Conservation (phyloP, 2,888 invertebrate genomes). For the Papilio elwesi region DNA sequence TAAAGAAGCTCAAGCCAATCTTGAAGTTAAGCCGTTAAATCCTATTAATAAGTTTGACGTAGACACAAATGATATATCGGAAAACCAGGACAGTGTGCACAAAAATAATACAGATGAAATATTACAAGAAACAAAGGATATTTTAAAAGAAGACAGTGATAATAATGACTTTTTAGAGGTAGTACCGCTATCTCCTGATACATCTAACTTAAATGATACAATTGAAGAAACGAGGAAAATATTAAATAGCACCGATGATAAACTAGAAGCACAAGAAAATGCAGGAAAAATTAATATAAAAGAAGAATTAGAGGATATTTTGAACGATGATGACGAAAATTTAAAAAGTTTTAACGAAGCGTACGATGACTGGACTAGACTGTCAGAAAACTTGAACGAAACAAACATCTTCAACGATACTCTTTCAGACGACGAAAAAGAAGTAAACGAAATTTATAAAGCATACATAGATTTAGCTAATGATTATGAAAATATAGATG, state of each 20-base stretch:
- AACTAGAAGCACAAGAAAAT: constrained; percentile 38
- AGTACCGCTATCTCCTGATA: constrained; percentile 35
- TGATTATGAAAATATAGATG: constrained; percentile 46
- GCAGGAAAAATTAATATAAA: constrained; percentile 24
- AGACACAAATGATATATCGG: constrained; percentile 30
- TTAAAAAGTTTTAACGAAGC: constrained; percentile 41
- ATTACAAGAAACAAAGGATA: constrained; percentile 39
- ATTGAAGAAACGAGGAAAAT: constrained; percentile 51
- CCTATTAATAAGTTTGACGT: constrained; percentile 20
- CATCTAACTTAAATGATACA: constrained; percentile 45
- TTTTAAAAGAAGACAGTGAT: constrained; percentile 40
- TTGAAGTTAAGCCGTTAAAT: background rate
- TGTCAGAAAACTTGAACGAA: constrained; percentile 62
- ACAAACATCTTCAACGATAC: constrained; percentile 46
- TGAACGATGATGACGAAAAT: constrained; percentile 13
- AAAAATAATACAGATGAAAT: constrained; percentile 27
- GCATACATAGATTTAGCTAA: constrained; percentile 36
- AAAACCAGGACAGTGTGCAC: background rate
- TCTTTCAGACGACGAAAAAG: constrained; percentile 39
- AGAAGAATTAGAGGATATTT: constrained; percentile 24
- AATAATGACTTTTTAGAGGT: constrained; percentile 37
- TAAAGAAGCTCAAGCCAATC: background rate
- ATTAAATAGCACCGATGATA: constrained; percentile 45
- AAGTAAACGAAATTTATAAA: constrained; percentile 34
- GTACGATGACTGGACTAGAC: constrained; percentile 57